Percentiles rank a stretch among this genome's conserved stretches.
These are phyloP conservation scores for Autographa gamma DNA, from an alignment of 2,888 invertebrate genomes.

Conservation along the genomic window DNA sequence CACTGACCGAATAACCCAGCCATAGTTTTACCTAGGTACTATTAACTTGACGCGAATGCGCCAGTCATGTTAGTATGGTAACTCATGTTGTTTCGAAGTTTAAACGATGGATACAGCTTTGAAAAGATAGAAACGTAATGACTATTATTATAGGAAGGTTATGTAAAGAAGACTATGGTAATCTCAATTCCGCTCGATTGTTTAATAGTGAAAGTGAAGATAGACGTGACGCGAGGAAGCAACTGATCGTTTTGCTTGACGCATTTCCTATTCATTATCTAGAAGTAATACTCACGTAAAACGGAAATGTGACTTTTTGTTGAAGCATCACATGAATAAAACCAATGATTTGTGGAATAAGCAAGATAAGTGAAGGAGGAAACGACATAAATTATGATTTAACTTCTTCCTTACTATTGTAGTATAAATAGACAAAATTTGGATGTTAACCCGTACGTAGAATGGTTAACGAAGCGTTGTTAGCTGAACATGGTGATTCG, in stretches of 20 bases:
- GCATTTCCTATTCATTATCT: slow-evolving; percentile 54
- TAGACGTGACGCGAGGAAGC: slow-evolving; percentile 71
- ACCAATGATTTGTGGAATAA: slow-evolving; percentile 27
- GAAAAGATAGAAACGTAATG: slow-evolving; percentile 7
- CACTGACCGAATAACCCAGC: neutral
- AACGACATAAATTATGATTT: slow-evolving; percentile 9
- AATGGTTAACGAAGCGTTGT: slow-evolving; percentile 63
- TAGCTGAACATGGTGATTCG: slow-evolving; percentile 65
- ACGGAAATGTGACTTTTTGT: slow-evolving; percentile 24
- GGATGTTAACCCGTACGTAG: slow-evolving; percentile 27
- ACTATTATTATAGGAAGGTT: slow-evolving; percentile 51
- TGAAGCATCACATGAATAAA: slow-evolving; percentile 28
- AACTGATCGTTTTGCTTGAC: slow-evolving; percentile 63
- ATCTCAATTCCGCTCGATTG: slow-evolving; percentile 62
- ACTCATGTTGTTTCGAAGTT: slow-evolving; percentile 6
- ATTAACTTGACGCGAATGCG: too few relatives aligned
- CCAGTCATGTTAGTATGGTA: neutral
- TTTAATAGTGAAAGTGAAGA: slow-evolving; percentile 76
- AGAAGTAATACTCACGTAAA: slow-evolving; percentile 43
- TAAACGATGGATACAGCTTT: slow-evolving; percentile 26
- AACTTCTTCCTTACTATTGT: slow-evolving; percentile 3
- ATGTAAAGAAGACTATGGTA: slow-evolving; percentile 65
- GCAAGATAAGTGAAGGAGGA: slow-evolving; percentile 12
- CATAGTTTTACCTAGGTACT: neutral
- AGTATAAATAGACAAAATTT: neutral